Evolutionary conservation across 2,888 invertebrate genomes (phyloP), one percentile per base, ranked within the genome.

Genomic region (Eurois occulta): DNA sequence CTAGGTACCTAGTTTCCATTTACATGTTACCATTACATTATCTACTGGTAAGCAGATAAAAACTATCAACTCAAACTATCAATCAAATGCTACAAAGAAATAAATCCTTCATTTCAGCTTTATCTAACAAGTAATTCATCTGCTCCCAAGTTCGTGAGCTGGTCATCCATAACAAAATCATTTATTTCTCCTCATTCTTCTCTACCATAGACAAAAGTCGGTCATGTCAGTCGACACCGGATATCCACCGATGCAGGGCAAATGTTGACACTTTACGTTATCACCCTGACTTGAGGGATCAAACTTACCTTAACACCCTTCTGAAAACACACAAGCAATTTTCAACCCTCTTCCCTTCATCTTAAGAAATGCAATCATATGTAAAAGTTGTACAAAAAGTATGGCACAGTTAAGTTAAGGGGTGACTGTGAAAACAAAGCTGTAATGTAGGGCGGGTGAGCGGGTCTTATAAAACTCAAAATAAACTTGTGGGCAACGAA

Each of bases 261-360:
- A 91, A 91, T 95, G 94, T 95, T 95, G 95, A 95, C 95, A 93
- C 90, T 92, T 89, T 83, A 87, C 87, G 89, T 94, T 95, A 94
- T 92, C 95, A 91, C 92, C 90, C 91, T 74, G 85, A 85, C 87
- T 89, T 90, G 87, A 86, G 73, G 81, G 74, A 73, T 87, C 85
- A 84, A 72, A 72, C 60, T 66, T 78, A 60, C 68, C 79, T 71
- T 75, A 62, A 71, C 77, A 80, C 81, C 62, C 46, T 68, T 70
- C 52, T 65, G 1, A 41, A 65, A 55, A 65, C 60, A 62, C 46
- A 48, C 75, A 85, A 68, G 43, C 52, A 18, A 87, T 68, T 83
- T 70, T 72, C n/a, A 43, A 78, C 86, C 79, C 77, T 91, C 88
- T 78, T 7, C 0, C 24, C 8, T 8, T 5, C 21, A 4, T 1